phyloP scores from a whole-genome alignment of 2,888 invertebrate genomes.

The Perizoma affinitatum region DNA sequence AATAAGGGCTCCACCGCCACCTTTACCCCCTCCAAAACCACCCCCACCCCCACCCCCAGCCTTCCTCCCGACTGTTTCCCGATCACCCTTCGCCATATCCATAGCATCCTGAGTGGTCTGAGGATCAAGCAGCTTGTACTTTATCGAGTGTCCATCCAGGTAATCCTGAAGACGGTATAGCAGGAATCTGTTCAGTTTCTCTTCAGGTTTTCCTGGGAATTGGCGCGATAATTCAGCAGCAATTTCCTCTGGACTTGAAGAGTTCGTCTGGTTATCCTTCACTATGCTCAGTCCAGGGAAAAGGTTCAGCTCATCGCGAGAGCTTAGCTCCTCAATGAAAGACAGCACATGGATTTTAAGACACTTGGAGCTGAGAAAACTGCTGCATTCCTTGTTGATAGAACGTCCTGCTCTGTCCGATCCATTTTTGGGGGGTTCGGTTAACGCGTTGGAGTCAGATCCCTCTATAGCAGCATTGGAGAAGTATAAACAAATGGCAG shows the following conservation, averaged over 20 bases:
- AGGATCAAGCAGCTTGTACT: constrained; percentile 88
- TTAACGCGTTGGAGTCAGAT: constrained; percentile 54
- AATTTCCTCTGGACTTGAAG: constrained; percentile 85
- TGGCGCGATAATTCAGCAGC: constrained; percentile 88
- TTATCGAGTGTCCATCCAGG: constrained; percentile 89
- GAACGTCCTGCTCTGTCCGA: constrained; percentile 60
- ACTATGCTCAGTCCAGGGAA: constrained; percentile 91
- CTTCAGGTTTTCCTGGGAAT: constrained; percentile 90
- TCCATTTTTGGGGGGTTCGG: constrained; percentile 46
- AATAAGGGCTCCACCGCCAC: constrained; percentile 75
- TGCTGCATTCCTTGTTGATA: constrained; percentile 72
- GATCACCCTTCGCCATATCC: constrained; percentile 71
- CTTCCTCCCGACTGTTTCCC: constrained; percentile 73
- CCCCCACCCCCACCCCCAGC: constrained; percentile 77
- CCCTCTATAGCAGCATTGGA: constrained; percentile 62
- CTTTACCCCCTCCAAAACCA: constrained; percentile 63
- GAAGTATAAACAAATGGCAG: constrained; percentile 28
- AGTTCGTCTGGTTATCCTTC: constrained; percentile 81
- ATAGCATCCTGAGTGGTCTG: constrained; percentile 84
- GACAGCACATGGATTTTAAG: constrained; percentile 91
- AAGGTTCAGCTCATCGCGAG: constrained; percentile 87
- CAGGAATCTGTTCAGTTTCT: constrained; percentile 89
- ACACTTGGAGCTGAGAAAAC: constrained; percentile 86
- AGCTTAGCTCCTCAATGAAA: constrained; percentile 89
- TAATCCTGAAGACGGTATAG: constrained; percentile 87